These are phyloP conservation scores for Xanthia togata DNA, from an alignment of 2,888 invertebrate species.

Conservation along the genomic window DNA sequence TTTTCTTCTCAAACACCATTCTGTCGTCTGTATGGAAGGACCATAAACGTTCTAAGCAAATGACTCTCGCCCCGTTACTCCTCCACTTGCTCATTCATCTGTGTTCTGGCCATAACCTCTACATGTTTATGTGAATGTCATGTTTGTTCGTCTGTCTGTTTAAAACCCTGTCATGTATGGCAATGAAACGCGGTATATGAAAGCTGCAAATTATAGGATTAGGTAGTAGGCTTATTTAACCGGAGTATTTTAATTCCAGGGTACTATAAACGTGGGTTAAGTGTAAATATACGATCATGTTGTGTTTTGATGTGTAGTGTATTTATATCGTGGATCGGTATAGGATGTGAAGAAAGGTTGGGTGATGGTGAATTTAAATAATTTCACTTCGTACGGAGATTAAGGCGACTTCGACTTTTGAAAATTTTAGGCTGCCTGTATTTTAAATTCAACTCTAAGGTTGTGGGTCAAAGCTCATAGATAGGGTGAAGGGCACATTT, in stretches of 20 bases:
- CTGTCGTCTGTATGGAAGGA: not conserved
- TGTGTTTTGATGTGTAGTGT: slow-evolving; percentile 31
- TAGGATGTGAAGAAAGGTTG: not conserved
- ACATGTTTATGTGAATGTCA: slow-evolving; percentile 54
- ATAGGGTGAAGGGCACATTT: too few relatives aligned
- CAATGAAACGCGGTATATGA: slow-evolving; percentile 43
- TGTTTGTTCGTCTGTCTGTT: slow-evolving; percentile 46
- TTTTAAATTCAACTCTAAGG: not conserved
- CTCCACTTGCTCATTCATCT: slow-evolving; percentile 43
- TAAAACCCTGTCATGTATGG: slow-evolving; percentile 54
- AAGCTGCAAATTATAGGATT: slow-evolving; percentile 56
- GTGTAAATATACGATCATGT: slow-evolving; percentile 34
- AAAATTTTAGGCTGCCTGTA: not conserved
- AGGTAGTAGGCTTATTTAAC: slow-evolving; percentile 32
- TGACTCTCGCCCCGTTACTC: not conserved
- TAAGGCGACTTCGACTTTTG: not conserved
- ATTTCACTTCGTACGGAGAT: not conserved
- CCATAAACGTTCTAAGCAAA: slow-evolving; percentile 7
- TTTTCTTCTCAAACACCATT: not conserved
- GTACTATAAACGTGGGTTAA: slow-evolving; percentile 38
- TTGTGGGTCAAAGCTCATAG: not conserved
- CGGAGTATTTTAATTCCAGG: slow-evolving; percentile 22
- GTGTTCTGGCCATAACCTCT: slow-evolving; percentile 38
- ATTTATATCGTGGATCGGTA: slow-evolving; percentile 17
- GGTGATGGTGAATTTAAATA: not conserved